Evolutionary conservation across 2,888 invertebrate species (phyloP), one percentile per base, ranked within the genome.

Genomic region (Drosophila silvestris): DNA sequence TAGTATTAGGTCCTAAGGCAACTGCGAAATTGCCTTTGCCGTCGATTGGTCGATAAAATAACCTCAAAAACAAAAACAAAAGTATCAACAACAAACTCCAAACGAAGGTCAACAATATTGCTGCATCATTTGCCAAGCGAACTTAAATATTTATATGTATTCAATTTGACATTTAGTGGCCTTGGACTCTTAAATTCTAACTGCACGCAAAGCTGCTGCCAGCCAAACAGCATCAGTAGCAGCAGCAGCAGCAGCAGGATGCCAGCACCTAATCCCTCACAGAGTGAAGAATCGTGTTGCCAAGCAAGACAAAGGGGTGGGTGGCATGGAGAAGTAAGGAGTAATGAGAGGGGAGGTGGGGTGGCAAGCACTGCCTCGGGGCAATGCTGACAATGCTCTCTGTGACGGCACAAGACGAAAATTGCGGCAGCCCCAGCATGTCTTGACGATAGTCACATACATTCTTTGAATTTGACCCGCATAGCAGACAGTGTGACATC

Each of bases 381-480:
- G 44, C 69, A 64, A 59, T 74, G 74, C 82, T 76, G 75, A 79
- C 77, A 82, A 75, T 82, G 81, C 82, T 73, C 73, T 78, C 81
- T 77, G 68, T 62, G 50, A 26, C 28, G 65, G 30, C 41, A 47
- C 57, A 60, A 60, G 66, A 53, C 66, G n/a, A 61, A 64, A 58
- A 71, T 56, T 61, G 57, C 41, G 59, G 58, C 59, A 58, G 70
- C 74, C 74, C 64, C 72, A 73, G 74, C 83, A 77, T 85, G 76
- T 77, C 85, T 74, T 71, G 71, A 75, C 78, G 74, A 84, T 84
- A 75, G 77, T 73, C 81, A 69, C 78, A 80, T 77, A 81, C 53
- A 81, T 82, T 85, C 78, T 77, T 85, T 77, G 53, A 81, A 81
- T 83, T 82, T 88, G 91, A 91, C 90, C 91, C 81, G 81, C 89